Evolutionary conservation across 2,797 vertebrate genomes (phyloP), one percentile per base, ranked within the genome.

Genomic region (Takifugu rubripes): DNA sequence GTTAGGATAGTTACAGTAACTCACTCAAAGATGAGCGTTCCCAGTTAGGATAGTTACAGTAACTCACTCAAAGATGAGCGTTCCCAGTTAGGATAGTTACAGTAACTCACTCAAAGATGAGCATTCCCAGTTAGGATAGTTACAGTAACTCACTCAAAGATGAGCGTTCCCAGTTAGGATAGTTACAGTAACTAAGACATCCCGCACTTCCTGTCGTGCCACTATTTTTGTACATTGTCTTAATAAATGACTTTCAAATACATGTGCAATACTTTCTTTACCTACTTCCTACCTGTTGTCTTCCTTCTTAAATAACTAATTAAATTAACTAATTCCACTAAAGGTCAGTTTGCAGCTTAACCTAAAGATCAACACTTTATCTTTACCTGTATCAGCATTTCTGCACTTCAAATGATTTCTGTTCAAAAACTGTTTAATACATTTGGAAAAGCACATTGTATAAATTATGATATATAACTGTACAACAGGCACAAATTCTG

Each of bases 181-280:
- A 10, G 3, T 14, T 40, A 21, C 12, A 54, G 49, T 40, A 40
- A n/a, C 26, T 31, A 15, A 24, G 54, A 63, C 58, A 17, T 59
- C 57, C 73, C 43, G 76, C 15, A 52, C 68, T 74, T 85, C 73
- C 70, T 79, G 75, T 83, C 82, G 84, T 68, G 70, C 74, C 70
- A 74, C 71, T 84, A 81, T 86, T 90, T 90, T 90, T 92, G 86
- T 91, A 91, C 79, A 85, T 88, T 86, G 82, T 90, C 85, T 87
- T 85, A 90, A 83, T 88, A 89, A 91, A 87, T 82, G 77, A 84
- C 71, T 87, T 85, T 82, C 72, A 90, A 86, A 81, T 83, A 72
- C 69, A 61, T 49, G 27, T 66, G 25, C 65, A 69, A 66, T 21
- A 3, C 9, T 21, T 46, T 46, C 16, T n/a, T 46, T 10, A 21